phyloP scores from a whole-genome alignment of 1,140 invertebrate species.

The Capitella teleta region DNA sequence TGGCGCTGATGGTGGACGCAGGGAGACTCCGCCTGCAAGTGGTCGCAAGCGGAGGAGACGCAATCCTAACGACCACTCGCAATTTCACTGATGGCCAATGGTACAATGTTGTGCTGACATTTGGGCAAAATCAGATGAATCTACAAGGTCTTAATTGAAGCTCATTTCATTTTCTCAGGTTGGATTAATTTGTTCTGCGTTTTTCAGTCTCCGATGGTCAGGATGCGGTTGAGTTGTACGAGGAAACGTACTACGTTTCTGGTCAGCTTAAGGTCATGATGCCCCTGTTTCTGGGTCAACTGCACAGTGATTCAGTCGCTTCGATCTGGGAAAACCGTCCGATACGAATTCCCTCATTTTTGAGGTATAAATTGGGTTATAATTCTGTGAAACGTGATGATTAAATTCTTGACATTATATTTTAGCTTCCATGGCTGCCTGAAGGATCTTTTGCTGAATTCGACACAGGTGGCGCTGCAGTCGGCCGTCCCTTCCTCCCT shows the following conservation, averaged over 20 bases:
- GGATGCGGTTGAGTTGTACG: neutral
- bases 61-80: constrained; percentile 9
- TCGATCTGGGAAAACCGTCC: constrained; percentile 18
- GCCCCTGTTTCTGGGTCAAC: constrained; percentile 20
- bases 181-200: no score
- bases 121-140: neutral
- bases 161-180: no score
- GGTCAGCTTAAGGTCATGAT: constrained; percentile 16
- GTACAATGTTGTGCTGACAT: constrained; percentile 12
- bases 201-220: constrained; percentile 15
- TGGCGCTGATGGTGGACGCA: constrained; percentile 18
- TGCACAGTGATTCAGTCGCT: constrained; percentile 18
- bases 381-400: neutral
- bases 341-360: constrained; percentile 10
- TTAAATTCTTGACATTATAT: neutral
- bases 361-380: constrained; percentile 8
- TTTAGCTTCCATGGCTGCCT: constrained; percentile 24
- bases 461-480: constrained; percentile 13
- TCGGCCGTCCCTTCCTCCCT: constrained; percentile 14
- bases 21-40: constrained; percentile 20
- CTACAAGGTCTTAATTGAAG: neutral
- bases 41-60: constrained; percentile 15
- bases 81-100: constrained; percentile 18
- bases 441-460: constrained; percentile 20
- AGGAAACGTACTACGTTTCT: constrained; percentile 8